Evolutionary conservation across 2,797 vertebrate species (phyloP), one percentile per base, ranked within the genome.

Genomic region (Esox lucius): DNA sequence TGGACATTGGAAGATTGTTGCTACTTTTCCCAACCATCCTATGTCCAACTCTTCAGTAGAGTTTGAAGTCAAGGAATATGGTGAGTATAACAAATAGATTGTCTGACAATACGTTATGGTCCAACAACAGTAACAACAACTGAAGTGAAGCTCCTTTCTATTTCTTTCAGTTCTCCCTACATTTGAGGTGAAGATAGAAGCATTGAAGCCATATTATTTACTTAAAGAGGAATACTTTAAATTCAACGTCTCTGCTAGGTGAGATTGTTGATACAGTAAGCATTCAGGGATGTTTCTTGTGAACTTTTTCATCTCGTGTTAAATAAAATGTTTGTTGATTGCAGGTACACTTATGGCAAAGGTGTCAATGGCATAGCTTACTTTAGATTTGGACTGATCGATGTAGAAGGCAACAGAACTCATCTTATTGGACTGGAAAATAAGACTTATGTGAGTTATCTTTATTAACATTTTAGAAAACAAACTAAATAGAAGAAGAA

Each of bases 271-370:
- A 5, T 11, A 24, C 24, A 31, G 56, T 9, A 16, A 35, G n/a
- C 4, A 28, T 16, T 51, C 13, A 19, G 75, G 35, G 42, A 4
- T 59, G 39, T 16, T 12, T 68, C 22, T 74, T 46, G 4, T 65
- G n/a, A 24, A 65, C 1, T 9, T 68, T 13, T 13, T 11, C 33
- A 11, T 26, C 26, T 13, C 46, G 28, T 61, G 31, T n/a, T 9
- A 9, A 66, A 22, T 17, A n/a, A 28, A 5, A 59, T 64, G 11
- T 39, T 4, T 74, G 22, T 16, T 64, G 16, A 74, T 65, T 62
- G 67, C 78, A 94, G 93, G 73, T 91, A 94, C 28, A 87, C 90
- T 0, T 93, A 92, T 0, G 91, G 90, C 11, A 91, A 93, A 81
- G 86, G 81, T 4, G 85, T 94, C 75, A 82, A 81, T 68, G 93